Evolutionary conservation across 2,797 vertebrate species (phyloP).

Genomic region (Columba guinea): DNA sequence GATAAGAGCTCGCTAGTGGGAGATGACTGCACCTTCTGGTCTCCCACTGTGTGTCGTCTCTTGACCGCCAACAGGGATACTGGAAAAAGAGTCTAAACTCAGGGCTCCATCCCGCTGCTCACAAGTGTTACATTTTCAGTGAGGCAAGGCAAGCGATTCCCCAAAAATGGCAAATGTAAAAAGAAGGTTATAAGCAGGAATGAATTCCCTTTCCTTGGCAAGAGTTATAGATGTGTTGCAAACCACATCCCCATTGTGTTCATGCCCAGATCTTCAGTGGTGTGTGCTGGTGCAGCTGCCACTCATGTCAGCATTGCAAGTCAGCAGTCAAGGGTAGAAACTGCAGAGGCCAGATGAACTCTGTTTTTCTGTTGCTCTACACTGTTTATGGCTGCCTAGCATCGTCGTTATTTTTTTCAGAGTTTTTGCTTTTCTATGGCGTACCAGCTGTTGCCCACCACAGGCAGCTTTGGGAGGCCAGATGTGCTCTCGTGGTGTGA

Average conservation of each 20-base stretch:
- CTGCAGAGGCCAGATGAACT: neutral
- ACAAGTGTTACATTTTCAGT: accelerated
- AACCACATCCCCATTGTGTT: accelerated
- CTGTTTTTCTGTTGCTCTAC: neutral
- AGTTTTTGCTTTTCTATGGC: neutral
- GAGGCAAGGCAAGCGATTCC: neutral
- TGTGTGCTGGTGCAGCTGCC: neutral
- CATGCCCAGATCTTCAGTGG: neutral
- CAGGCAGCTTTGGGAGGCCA: neutral
- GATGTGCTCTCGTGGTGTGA: accelerated
- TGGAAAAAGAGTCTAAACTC: neutral
- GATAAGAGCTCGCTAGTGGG: neutral
- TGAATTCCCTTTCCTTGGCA: neutral
- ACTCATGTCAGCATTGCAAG: neutral
- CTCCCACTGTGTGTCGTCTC: neutral
- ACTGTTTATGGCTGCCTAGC: neutral
- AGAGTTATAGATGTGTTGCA: accelerated
- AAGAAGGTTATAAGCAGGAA: neutral
- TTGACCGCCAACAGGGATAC: neutral
- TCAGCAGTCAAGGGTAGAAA: neutral
- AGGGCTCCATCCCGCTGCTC: neutral
- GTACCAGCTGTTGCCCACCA: accelerated
- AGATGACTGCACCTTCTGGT: neutral
- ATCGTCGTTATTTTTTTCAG: neutral
- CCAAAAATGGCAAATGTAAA: neutral